A percentile compares a stretch with the other conserved stretches of the same genome.
Evolutionary conservation across 35 echinoderm and acorn worm genomes (phyloP).

Genomic region (Ophioderma brevispina): DNA sequence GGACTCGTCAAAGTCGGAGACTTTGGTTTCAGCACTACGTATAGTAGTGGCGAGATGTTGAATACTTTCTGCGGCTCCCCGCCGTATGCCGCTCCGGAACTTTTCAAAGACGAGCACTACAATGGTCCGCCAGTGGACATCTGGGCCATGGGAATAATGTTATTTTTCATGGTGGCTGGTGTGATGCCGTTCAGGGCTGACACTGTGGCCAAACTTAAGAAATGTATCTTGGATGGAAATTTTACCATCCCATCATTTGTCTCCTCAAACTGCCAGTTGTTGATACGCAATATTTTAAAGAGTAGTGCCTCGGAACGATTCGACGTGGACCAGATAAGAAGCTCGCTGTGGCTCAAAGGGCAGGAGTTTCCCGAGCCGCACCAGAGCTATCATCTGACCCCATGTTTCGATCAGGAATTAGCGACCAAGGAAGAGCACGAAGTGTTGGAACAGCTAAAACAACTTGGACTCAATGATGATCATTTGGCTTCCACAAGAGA

Average conservation of each 20-base stretch:
- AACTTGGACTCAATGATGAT: slow-evolving; percentile 85
- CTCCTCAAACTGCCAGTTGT: slow-evolving; percentile 38
- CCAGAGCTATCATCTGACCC: slow-evolving; percentile 76
- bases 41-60: slow-evolving; percentile 70
- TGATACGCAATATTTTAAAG: slow-evolving; percentile 72
- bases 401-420: slow-evolving; percentile 76
- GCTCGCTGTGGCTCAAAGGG: slow-evolving; percentile 65
- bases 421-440: slow-evolving; percentile 85
- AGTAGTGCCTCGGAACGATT: slow-evolving; percentile 61
- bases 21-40: slow-evolving; percentile 97
- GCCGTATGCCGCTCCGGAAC: slow-evolving; percentile 95
- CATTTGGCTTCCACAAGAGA: slow-evolving; percentile 79
- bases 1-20: slow-evolving; percentile 98
- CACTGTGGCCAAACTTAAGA: slow-evolving; percentile 96
- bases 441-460: slow-evolving; percentile 70
- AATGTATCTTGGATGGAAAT: slow-evolving; percentile 93
- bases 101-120: slow-evolving; percentile 99
- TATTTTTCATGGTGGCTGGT: slow-evolving; percentile 98
- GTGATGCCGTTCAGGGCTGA: slow-evolving; percentile 98
- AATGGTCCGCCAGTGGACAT: slow-evolving; percentile 84
- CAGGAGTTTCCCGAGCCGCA: slow-evolving; percentile 86
- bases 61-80: slow-evolving; percentile 99
- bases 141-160: slow-evolving; percentile 97
- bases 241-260: slow-evolving; percentile 90
- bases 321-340: slow-evolving; percentile 60